These are phyloP conservation scores for Bostrychus sinensis DNA, from an alignment of 2,113 vertebrate species.

Conservation along the genomic window DNA sequence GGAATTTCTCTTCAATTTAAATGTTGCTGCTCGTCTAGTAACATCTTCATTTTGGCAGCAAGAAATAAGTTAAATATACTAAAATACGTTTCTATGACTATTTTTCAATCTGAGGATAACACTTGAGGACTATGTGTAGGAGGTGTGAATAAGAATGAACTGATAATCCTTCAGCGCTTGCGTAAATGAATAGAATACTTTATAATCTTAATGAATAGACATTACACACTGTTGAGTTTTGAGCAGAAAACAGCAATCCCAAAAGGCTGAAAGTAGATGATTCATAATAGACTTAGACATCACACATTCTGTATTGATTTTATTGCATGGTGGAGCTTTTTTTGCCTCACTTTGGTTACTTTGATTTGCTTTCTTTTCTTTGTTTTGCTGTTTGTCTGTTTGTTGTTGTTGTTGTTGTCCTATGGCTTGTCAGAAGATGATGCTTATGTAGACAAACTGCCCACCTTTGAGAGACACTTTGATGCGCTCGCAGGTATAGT, in stretches of 20 bases:
- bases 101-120: not conserved
- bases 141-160: constrained; percentile 21
- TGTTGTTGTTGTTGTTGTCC: constrained; percentile 62
- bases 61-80: too few relatives aligned
- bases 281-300: not conserved
- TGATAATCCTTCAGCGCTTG: constrained; percentile 32
- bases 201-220: too few relatives aligned
- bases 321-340: constrained; percentile 34
- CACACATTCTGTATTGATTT: constrained; percentile 6
- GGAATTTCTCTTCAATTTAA: too few relatives aligned
- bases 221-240: too few relatives aligned
- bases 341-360: constrained; percentile 11
- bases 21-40: too few relatives aligned
- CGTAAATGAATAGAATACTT: not conserved
- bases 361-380: constrained; percentile 50
- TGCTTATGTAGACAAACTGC: constrained; percentile 91
- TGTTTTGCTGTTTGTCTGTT: constrained; percentile 69
- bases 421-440: constrained; percentile 88
- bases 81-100: too few relatives aligned
- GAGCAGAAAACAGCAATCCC: constrained; percentile 31
- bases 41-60: too few relatives aligned
- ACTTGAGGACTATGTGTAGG: constrained; percentile 9
- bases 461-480: constrained; percentile 87
- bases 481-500: constrained; percentile 89
- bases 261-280: too few relatives aligned